These are phyloP conservation scores for Keiferia lycopersicella DNA, from an alignment of 2,888 invertebrate genomes.

Conservation along the genomic window DNA sequence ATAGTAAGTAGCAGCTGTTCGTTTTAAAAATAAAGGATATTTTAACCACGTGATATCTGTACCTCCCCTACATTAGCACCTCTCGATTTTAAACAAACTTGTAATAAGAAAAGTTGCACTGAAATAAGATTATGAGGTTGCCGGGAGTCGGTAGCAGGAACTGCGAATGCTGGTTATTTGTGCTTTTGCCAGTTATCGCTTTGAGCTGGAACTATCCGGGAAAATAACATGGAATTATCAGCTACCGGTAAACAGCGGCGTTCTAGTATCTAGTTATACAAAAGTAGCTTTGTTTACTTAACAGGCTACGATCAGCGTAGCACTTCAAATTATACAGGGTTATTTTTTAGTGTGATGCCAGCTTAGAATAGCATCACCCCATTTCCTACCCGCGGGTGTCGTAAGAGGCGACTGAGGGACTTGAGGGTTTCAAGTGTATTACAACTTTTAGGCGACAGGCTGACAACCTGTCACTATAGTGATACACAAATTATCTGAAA, in stretches of 20 bases:
- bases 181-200: background rate
- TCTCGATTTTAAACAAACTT: slow-evolving; percentile 62
- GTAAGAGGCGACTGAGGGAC: no score
- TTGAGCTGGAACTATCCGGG: slow-evolving; percentile 15
- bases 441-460: no score
- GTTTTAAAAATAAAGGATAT: background rate
- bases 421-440: no score
- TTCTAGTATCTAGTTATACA: background rate
- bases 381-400: no score
- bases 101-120: slow-evolving; percentile 69
- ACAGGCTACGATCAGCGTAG: background rate
- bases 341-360: no score
- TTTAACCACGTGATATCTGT: background rate
- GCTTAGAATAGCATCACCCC: no score
- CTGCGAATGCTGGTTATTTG: slow-evolving; percentile 13
- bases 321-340: no score
- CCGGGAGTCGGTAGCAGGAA: slow-evolving; percentile 23
- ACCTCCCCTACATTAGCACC: slow-evolving; percentile 33
- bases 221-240: slow-evolving; percentile 10
- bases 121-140: slow-evolving; percentile 57
- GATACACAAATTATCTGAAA: no score
- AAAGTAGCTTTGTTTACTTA: background rate
- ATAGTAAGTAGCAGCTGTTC: no score
- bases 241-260: background rate
- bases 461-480: no score